Percentiles rank a stretch among this genome's conserved stretches.
Conservation (phyloP, 2,888 invertebrate genomes). For the Acanthococcus lagerstroemiae region DNA sequence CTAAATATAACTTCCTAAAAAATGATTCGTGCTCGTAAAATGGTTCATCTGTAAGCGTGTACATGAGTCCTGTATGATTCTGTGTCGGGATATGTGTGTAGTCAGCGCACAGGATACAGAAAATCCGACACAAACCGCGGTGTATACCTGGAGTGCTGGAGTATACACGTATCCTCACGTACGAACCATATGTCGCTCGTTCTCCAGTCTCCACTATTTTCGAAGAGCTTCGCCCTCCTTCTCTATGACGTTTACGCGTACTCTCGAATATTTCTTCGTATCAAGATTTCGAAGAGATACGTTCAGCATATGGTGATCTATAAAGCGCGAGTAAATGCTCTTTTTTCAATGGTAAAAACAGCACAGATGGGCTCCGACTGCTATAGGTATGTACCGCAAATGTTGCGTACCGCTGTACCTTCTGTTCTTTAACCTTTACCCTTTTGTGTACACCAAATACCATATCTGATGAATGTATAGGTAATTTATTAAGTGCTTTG, state of each 20-base stretch:
- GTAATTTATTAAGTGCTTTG: no score
- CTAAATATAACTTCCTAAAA: no score
- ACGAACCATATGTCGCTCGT: slow-evolving; percentile 22
- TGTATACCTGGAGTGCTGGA: slow-evolving; percentile 23
- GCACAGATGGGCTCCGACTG: slow-evolving; percentile 24
- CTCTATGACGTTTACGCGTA: not conserved
- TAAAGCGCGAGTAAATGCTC: not conserved
- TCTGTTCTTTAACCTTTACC: no score
- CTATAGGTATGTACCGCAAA: slow-evolving; percentile 8
- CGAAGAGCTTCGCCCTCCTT: not conserved
- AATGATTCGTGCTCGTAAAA: no score
- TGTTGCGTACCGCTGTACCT: no score
- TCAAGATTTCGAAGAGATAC: not conserved
- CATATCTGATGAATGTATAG: no score
- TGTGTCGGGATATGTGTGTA: no score
- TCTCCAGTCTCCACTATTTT: slow-evolving; percentile 16
- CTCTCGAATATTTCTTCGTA: not conserved
- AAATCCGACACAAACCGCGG: no score
- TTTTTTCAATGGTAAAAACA: not conserved
- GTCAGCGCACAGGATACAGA: no score
- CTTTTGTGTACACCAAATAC: not conserved
- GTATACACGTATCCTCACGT: slow-evolving; percentile 24
- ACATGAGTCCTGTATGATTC: no score
- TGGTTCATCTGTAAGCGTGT: no score
- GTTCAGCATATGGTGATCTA: slow-evolving; percentile 21